These are phyloP conservation scores for Pemphigus obesinymphae DNA, from an alignment of 1,140 invertebrate species.

Conservation along the genomic window DNA sequence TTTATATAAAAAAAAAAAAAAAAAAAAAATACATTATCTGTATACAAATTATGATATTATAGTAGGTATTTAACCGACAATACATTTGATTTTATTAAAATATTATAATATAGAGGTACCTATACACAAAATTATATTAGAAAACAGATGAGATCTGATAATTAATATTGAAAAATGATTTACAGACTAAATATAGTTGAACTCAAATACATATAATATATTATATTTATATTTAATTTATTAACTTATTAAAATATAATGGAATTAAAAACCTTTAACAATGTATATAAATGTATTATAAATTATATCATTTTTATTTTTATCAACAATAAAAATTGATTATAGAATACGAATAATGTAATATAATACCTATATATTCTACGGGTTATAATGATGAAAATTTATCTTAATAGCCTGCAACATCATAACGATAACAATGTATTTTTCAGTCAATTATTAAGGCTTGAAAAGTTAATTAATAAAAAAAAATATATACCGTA, in stretches of 20 bases:
- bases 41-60: too few species aligned
- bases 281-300: background rate
- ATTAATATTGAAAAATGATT: background rate
- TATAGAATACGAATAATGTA: background rate
- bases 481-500: background rate
- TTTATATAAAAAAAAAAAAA: too few species aligned
- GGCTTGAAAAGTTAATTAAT: background rate
- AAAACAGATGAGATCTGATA: too few species aligned
- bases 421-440: background rate
- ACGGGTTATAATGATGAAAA: background rate
- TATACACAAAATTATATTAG: background rate
- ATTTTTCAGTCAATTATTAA: constrained; percentile 14
- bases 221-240: background rate
- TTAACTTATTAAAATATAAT: background rate
- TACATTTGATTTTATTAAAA: too few species aligned
- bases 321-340: background rate
- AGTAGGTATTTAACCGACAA: too few species aligned
- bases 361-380: background rate
- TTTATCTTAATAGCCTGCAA: constrained; percentile 2
- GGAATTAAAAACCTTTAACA: background rate
- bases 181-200: background rate
- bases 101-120: background rate
- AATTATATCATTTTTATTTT: background rate
- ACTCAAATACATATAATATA: background rate
- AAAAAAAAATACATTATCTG: too few species aligned